phyloP scores from a whole-genome alignment of 2,113 vertebrate genomes.

The Bucco capensis region DNA sequence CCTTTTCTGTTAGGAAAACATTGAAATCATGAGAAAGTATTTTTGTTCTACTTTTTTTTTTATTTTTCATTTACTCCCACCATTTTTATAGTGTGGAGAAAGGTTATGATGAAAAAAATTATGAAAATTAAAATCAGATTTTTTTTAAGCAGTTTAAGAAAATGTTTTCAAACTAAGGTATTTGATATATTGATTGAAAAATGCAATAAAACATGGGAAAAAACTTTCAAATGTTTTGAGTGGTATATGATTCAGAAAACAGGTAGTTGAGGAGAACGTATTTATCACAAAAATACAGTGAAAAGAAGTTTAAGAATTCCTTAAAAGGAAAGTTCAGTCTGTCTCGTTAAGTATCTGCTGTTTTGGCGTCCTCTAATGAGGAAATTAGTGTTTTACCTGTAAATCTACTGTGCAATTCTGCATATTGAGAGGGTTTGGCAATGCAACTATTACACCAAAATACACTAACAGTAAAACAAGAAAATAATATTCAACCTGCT shows the following conservation, averaged over 20 bases:
- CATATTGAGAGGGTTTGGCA: not conserved
- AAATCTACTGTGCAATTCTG: not conserved
- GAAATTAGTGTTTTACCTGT: not conserved
- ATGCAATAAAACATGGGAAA: not conserved
- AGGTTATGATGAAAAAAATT: not conserved
- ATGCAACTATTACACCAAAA: not conserved
- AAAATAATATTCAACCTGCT: not conserved
- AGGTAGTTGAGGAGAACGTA: not conserved
- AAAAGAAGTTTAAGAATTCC: not conserved
- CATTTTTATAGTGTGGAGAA: not conserved
- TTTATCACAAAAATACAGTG: not conserved
- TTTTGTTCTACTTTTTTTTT: not conserved
- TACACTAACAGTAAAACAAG: not conserved
- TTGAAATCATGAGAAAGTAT: fast-evolving
- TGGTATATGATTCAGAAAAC: not conserved
- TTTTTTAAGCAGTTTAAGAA: not conserved
- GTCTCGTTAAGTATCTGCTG: not conserved
- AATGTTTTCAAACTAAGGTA: not conserved
- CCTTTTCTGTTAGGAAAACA: not conserved
- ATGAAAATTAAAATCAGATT: not conserved
- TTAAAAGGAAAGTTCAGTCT: not conserved
- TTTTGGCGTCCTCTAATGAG: not conserved
- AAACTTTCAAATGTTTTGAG: not conserved
- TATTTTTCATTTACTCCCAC: not conserved
- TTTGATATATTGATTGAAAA: not conserved